Percentiles rank a stretch among this genome's conserved stretches.
Evolutionary conservation across 1,140 invertebrate species (phyloP).

Genomic region (Philotrypesis tridentata): DNA sequence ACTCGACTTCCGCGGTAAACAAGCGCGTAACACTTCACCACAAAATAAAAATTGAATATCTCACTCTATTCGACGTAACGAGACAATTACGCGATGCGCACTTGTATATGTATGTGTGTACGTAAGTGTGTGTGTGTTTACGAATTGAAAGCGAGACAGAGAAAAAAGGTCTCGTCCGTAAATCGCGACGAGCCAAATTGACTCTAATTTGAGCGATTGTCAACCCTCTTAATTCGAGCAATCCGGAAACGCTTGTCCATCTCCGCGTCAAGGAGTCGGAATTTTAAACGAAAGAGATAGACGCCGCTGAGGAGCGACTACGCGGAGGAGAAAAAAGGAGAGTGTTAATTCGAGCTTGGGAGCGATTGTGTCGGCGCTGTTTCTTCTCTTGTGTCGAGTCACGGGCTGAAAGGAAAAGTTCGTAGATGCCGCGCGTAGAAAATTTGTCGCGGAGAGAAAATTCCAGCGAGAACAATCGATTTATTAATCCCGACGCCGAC

Average conservation of each 20-base stretch:
- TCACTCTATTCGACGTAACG: too few species aligned
- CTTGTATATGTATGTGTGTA: too few species aligned
- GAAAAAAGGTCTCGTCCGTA: slow-evolving; percentile 43
- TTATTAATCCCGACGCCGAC: background rate
- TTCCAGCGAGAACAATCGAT: background rate
- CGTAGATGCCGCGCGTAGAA: background rate
- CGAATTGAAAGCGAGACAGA: slow-evolving; percentile 39
- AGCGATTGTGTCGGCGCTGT: background rate
- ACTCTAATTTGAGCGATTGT: slow-evolving; percentile 32
- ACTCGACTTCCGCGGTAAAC: too few species aligned
- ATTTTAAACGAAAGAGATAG: background rate
- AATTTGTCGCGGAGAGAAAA: background rate
- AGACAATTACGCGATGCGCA: slow-evolving; percentile 4
- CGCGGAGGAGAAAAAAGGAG: slow-evolving; percentile 2
- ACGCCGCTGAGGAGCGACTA: background rate
- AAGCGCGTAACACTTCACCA: too few species aligned
- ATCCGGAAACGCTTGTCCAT: background rate
- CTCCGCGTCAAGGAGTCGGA: background rate
- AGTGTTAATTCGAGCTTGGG: background rate
- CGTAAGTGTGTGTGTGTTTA: slow-evolving; percentile 31
- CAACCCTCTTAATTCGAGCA: slow-evolving; percentile 10
- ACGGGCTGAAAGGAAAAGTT: background rate
- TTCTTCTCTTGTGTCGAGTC: background rate
- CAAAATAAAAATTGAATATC: too few species aligned
- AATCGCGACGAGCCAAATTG: slow-evolving; percentile 44